Evolutionary conservation across 2,797 vertebrate genomes (phyloP).

Genomic region (Crax fasciolata): DNA sequence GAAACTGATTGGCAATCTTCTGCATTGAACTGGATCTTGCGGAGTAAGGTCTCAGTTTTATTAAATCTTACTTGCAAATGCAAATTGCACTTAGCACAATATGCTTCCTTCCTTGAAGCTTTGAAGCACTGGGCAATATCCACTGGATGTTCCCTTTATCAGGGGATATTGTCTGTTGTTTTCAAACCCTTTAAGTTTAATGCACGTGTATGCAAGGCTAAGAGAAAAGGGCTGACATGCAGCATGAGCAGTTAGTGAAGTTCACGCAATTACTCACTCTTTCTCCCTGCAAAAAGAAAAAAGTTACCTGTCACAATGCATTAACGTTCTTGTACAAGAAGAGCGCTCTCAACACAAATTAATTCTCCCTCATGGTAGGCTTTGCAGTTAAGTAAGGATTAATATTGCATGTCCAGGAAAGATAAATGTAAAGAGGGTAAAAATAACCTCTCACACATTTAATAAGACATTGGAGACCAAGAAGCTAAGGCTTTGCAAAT

Average conservation of each 20-base stretch:
- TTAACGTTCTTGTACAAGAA: conserved; percentile 23
- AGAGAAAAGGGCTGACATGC: neutral
- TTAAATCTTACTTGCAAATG: neutral
- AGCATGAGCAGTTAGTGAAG: neutral
- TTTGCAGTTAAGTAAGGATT: conserved; percentile 38
- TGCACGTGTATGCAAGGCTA: neutral
- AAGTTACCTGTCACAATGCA: neutral
- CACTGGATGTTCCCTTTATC: neutral
- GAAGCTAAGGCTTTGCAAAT: neutral
- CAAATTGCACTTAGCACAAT: neutral
- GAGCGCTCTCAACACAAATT: neutral
- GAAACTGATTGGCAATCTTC: neutral
- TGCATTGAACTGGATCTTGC: neutral
- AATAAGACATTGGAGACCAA: neutral
- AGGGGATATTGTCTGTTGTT: neutral
- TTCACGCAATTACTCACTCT: neutral
- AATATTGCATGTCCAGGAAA: conserved; percentile 18
- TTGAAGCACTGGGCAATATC: neutral
- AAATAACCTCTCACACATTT: conserved; percentile 16
- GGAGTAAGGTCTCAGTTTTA: neutral
- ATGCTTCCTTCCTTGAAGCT: neutral
- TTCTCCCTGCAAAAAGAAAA: neutral
- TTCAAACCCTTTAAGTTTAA: neutral
- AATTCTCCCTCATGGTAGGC: neutral
- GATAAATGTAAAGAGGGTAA: conserved; percentile 1